These are phyloP conservation scores for Aplysia californica DNA, from an alignment of 1,140 invertebrate species.

Conservation along the genomic window DNA sequence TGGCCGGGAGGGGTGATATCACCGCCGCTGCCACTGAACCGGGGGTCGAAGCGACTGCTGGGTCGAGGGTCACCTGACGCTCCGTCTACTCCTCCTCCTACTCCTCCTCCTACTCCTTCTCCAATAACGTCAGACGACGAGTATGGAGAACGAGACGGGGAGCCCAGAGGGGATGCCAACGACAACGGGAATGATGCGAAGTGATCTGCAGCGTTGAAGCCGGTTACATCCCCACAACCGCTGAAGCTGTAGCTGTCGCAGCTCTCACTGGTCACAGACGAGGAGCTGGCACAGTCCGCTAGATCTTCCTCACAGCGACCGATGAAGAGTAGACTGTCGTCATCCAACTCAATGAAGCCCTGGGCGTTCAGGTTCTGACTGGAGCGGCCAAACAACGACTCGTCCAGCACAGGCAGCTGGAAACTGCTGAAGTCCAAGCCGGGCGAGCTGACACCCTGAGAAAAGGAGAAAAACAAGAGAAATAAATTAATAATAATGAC, in stretches of 20 bases:
- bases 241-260: too few species aligned
- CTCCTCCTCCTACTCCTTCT: neutral
- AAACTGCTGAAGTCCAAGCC: conserved; percentile 36
- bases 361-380: conserved; percentile 31
- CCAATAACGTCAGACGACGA: neutral
- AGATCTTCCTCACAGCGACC: conserved; percentile 20
- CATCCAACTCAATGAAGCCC: conserved; percentile 34
- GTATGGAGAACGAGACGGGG: neutral
- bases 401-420: conserved; percentile 34
- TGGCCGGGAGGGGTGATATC: neutral
- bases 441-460: neutral
- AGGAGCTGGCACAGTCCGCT: too few species aligned
- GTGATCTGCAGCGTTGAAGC: too few species aligned
- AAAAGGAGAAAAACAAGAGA: neutral
- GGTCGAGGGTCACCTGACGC: too few species aligned
- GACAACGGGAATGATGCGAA: too few species aligned
- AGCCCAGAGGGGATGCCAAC: too few species aligned
- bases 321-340: conserved; percentile 44
- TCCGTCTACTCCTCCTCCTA: neutral
- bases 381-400: conserved; percentile 21
- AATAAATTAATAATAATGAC: neutral
- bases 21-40: too few species aligned
- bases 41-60: too few species aligned
- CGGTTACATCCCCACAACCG: too few species aligned
- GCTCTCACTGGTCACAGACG: too few species aligned